Conservation (phyloP, 2,888 invertebrate species). For the Caenorhabditis sp. region DNA sequence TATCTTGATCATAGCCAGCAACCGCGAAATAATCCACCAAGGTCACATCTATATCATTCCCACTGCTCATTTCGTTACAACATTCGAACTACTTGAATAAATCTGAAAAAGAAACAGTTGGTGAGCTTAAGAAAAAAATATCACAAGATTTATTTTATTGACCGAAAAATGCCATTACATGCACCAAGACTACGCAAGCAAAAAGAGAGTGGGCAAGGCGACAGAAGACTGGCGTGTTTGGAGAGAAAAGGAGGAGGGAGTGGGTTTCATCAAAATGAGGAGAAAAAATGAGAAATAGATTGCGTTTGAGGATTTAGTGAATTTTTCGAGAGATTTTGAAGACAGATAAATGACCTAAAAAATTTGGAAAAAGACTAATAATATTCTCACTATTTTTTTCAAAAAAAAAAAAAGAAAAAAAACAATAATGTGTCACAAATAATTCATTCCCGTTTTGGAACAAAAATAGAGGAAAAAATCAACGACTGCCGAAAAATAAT, state of each 20-base stretch:
- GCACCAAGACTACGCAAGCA: conserved; percentile 11
- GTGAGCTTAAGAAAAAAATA: not conserved
- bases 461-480: conserved; percentile 11
- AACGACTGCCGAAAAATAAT: not conserved
- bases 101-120: not conserved
- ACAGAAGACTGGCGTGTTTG: conserved; percentile 15
- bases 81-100: not conserved
- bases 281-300: conserved; percentile 5
- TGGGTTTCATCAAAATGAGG: not conserved
- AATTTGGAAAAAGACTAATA: not conserved
- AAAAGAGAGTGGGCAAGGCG: conserved; percentile 12
- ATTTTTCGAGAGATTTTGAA: not conserved
- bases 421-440: not conserved
- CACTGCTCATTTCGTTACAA: conserved; percentile 18
- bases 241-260: not conserved
- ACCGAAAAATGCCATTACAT: conserved; percentile 12
- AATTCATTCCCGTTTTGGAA: not conserved
- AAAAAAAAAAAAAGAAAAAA: too few relatives aligned
- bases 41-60: conserved; percentile 52
- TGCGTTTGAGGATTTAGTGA: too few relatives aligned
- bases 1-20: conserved; percentile 64
- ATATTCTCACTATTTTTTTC: too few relatives aligned
- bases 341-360: conserved; percentile 11
- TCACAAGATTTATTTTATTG: conserved; percentile 6
- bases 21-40: conserved; percentile 69